Evolutionary conservation across 2,797 vertebrate species (phyloP), one percentile per base, ranked within the genome.

Genomic region (Spea hammondii): DNA sequence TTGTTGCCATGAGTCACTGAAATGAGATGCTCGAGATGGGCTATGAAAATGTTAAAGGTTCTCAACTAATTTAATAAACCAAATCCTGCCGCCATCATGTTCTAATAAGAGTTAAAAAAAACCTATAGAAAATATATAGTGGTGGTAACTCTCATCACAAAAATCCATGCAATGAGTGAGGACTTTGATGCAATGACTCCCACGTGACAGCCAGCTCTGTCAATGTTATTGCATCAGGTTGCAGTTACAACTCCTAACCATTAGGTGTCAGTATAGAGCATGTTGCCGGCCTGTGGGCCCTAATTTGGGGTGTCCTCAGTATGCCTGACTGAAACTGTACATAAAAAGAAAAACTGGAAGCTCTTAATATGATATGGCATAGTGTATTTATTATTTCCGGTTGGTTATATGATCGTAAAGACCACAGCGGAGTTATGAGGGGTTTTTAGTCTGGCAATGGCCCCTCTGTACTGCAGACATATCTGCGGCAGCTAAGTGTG

Each of bases 171-270:
- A 32, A 32, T 32, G 32, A 32, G 32, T 3, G 32, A 32, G 32
- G 32, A 53, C 6, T 53, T 7, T 53, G 51, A 11, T 53, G 51
- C 10, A 53, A 53, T 53, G 51, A 57, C 8, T 57, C 32, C 32
- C 32, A 32, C 32, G 55, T 10, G 9, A 57, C 55, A 57, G 1
- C 55, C 55, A 57, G 55, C 55, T 5, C n/a, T 57, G 55, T 3
- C 59, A 17, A 7, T 32, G 14, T 4, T 17, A 76, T 80, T 80
- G 79, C 79, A 80, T 80, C 79, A 80, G 72, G 79, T 45, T 80
- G 79, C 60, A 65, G 9, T 66, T 45, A 45, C 60, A 53, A 4
- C n/a, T 4, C 32, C 62, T 17, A 6, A 6, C 54, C 79, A 51
- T 69, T 12, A 76, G 79, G n/a, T 51, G 74, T 17, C 74, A 59